Evolutionary conservation across 2,888 invertebrate genomes (phyloP).

Genomic region (Leucania comma): DNA sequence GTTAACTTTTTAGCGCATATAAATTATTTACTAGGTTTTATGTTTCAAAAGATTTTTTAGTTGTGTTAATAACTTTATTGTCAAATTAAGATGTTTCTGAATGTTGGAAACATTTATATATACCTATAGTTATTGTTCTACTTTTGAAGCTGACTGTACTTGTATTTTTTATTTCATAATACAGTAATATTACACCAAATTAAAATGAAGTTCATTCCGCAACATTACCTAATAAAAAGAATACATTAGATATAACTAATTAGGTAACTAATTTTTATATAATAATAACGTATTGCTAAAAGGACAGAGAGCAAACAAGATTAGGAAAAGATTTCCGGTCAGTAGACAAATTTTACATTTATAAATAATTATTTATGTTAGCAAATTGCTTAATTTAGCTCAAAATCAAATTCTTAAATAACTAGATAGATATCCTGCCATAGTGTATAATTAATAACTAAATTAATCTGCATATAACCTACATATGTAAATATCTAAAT

Average conservation of each 20-base stretch:
- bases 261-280: slow-evolving; percentile 23
- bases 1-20: too few species aligned
- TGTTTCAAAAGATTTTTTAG: background rate
- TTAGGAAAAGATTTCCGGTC: slow-evolving; percentile 17
- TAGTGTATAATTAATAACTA: slow-evolving; percentile 6
- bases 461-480: background rate
- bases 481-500: too few species aligned
- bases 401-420: slow-evolving; percentile 5
- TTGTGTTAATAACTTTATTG: background rate
- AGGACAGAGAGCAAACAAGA: slow-evolving; percentile 18
- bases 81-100: background rate
- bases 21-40: background rate
- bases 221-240: slow-evolving; percentile 1
- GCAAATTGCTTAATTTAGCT: slow-evolving; percentile 6
- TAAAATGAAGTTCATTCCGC: background rate
- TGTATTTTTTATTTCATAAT: background rate
- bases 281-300: slow-evolving; percentile 5
- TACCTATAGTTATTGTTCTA: background rate
- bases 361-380: background rate
- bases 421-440: slow-evolving; percentile 15
- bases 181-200: background rate
- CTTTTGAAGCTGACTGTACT: slow-evolving; percentile 19
- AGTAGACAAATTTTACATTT: slow-evolving; percentile 15
- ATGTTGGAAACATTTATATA: background rate
- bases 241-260: slow-evolving; percentile 6